Percentiles rank a stretch among this genome's conserved stretches.
Evolutionary conservation across 2,888 invertebrate species (phyloP).

Genomic region (Drosophila hamatofila): DNA sequence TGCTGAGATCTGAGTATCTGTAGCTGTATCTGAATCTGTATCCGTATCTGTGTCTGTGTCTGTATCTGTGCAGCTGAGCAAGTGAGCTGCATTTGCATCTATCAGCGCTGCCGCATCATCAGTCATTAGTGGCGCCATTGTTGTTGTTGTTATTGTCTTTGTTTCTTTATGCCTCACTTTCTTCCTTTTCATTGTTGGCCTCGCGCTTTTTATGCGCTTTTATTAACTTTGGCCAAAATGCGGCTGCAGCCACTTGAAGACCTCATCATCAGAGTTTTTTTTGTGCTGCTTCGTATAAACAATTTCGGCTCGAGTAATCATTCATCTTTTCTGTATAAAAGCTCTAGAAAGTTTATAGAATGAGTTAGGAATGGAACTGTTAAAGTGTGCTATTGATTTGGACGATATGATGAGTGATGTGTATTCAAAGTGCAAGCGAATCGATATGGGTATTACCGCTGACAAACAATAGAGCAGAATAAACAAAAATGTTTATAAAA

Average conservation of each 20-base stretch:
- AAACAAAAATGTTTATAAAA: not conserved
- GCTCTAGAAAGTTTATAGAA: slow-evolving; percentile 20
- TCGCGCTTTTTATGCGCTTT: slow-evolving; percentile 73
- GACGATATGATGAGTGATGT: slow-evolving; percentile 69
- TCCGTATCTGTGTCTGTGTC: slow-evolving; percentile 10
- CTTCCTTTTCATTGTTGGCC: slow-evolving; percentile 67
- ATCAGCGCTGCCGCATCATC: slow-evolving; percentile 81
- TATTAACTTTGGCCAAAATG: slow-evolving; percentile 80
- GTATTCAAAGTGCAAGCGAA: slow-evolving; percentile 22
- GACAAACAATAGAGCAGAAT: not conserved
- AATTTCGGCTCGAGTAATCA: slow-evolving; percentile 68
- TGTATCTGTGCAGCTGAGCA: slow-evolving; percentile 18
- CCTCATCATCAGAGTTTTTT: slow-evolving; percentile 57
- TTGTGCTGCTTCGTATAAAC: slow-evolving; percentile 53
- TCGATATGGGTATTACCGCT: slow-evolving; percentile 13
- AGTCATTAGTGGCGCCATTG: slow-evolving; percentile 81
- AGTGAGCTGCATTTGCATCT: slow-evolving; percentile 66
- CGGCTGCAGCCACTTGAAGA: slow-evolving; percentile 74
- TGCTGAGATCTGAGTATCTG: not conserved
- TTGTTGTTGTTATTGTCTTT: slow-evolving; percentile 37
- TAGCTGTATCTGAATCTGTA: slow-evolving; percentile 17
- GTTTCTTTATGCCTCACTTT: slow-evolving; percentile 23
- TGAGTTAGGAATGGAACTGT: slow-evolving; percentile 23
- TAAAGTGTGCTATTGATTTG: slow-evolving; percentile 53
- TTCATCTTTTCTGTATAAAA: slow-evolving; percentile 70